Percentiles rank a stretch among this genome's conserved stretches.
phyloP scores from a whole-genome alignment of 2,797 vertebrate species.

The Pteronotus mesoamericanus region DNA sequence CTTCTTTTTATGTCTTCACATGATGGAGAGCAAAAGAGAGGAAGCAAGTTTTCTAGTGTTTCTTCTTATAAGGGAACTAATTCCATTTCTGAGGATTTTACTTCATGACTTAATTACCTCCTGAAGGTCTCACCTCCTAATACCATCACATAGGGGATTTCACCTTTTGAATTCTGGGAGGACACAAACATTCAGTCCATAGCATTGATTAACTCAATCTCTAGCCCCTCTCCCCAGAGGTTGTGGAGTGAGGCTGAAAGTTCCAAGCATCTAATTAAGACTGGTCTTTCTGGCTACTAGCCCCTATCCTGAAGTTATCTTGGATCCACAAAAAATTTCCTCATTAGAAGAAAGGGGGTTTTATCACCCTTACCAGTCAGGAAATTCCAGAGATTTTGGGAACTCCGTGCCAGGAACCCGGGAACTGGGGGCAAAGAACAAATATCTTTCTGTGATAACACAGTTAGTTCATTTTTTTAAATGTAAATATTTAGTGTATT shows the following conservation, averaged over 20 bases:
- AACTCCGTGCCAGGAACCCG: background rate
- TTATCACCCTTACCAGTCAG: background rate
- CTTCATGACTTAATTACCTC: background rate
- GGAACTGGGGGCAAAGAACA: background rate
- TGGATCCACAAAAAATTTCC: background rate
- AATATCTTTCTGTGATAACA: background rate
- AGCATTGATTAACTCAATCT: background rate
- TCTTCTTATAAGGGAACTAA: background rate
- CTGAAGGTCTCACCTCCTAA: background rate
- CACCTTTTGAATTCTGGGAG: background rate
- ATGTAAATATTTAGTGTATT: background rate
- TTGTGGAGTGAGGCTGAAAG: background rate
- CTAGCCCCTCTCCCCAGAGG: accelerated
- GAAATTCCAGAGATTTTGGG: background rate
- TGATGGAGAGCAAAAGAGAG: background rate
- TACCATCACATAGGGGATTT: background rate
- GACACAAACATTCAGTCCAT: background rate
- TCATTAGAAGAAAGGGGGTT: background rate
- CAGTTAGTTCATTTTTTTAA: background rate
- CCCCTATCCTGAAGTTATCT: background rate
- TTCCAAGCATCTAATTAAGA: background rate
- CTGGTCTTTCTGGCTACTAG: background rate
- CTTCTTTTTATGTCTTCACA: background rate
- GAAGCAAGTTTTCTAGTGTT: background rate
- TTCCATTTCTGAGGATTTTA: background rate